These are phyloP conservation scores for Nothoprocta perdicaria DNA, from an alignment of 2,113 vertebrate species.

Conservation along the genomic window DNA sequence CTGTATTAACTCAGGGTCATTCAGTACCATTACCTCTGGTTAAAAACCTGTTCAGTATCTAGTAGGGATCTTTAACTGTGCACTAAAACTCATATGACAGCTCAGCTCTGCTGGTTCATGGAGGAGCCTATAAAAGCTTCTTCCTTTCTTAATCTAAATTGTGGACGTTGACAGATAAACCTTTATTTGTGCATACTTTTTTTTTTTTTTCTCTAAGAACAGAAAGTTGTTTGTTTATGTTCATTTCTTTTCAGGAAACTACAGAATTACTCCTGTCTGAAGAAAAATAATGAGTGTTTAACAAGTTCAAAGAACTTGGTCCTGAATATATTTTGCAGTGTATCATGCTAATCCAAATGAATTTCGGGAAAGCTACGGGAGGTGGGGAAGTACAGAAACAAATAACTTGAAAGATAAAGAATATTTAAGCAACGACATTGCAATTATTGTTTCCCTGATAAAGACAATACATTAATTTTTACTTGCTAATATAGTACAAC, in stretches of 20 bases:
- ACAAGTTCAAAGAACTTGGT: neutral
- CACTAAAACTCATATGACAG: neutral
- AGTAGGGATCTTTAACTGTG: neutral
- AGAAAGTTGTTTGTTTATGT: accelerated
- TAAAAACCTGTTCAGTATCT: neutral
- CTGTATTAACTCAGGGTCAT: neutral
- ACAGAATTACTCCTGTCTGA: neutral
- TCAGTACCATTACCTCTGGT: neutral
- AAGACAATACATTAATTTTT: neutral
- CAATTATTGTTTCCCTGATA: neutral
- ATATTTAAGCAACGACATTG: neutral
- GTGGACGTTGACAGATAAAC: neutral
- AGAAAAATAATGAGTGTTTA: neutral
- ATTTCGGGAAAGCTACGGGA: neutral
- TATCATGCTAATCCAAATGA: neutral
- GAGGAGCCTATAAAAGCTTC: neutral
- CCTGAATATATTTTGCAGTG: neutral
- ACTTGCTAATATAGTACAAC: neutral
- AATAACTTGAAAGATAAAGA: neutral
- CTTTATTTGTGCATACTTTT: neutral
- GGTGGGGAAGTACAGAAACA: neutral
- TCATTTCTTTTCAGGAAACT: neutral
- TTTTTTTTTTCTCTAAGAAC: neutral
- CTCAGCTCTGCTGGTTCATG: accelerated
- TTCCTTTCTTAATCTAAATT: neutral